Evolutionary conservation across 2,113 vertebrate species (phyloP).

Genomic region (Cephalopterus ornatus): DNA sequence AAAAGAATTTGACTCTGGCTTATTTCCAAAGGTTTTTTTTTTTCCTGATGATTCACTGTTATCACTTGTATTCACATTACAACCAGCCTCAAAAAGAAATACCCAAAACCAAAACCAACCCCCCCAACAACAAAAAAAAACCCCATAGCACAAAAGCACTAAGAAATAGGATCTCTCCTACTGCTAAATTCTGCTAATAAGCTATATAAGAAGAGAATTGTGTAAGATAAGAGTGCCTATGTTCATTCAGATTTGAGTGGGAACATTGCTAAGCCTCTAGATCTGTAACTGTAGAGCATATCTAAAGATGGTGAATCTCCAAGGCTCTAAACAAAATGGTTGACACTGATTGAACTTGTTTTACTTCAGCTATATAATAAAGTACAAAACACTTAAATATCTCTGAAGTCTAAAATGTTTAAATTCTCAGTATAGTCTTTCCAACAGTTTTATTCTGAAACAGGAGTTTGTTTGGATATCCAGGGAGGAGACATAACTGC

Average conservation of each 20-base stretch:
- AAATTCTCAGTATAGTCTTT: neutral
- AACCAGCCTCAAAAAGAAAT: slow-evolving; percentile 62
- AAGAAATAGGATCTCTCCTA: slow-evolving; percentile 28
- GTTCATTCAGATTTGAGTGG: neutral
- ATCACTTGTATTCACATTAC: slow-evolving; percentile 56
- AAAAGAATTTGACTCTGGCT: slow-evolving; percentile 54
- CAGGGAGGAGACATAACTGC: slow-evolving; percentile 71
- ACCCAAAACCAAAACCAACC: slow-evolving; percentile 17
- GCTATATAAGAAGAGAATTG: slow-evolving; percentile 12
- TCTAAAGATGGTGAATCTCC: neutral
- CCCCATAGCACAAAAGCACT: slow-evolving; percentile 10
- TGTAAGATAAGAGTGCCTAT: neutral
- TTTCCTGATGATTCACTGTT: slow-evolving; percentile 47
- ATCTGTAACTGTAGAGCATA: neutral
- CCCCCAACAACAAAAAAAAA: slow-evolving; percentile 19
- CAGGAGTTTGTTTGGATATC: slow-evolving; percentile 67
- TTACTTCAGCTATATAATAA: neutral
- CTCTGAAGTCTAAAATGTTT: neutral
- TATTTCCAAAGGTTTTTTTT: slow-evolving; percentile 45
- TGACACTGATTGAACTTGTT: neutral
- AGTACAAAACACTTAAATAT: neutral
- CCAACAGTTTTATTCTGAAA: neutral
- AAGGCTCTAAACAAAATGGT: neutral
- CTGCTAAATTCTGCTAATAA: slow-evolving; percentile 69
- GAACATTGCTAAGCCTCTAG: neutral